Base-by-base conservation (phyloP, 2,797 vertebrate genomes). In the Florisuga fusca region DNA sequence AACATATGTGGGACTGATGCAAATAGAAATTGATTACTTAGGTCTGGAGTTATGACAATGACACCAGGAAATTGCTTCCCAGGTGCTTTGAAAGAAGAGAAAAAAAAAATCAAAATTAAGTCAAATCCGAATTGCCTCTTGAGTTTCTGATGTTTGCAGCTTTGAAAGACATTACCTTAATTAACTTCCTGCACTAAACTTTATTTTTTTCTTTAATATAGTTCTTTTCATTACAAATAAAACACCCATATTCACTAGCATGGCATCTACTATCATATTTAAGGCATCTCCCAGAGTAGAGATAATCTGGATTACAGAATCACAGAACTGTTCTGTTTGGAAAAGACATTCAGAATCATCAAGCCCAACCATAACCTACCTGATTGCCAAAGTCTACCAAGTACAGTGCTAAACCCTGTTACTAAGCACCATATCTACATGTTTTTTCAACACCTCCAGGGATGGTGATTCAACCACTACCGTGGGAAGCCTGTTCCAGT, bases 271-370 rank as follows among this genome's bases (percentile, higher is more conserved):
- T 48, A n/a, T 73, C 50, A 10, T 21, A 75, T 80, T 72, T 67
- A 72, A 88, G 34, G n/a, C 34, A 90, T 57, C 15, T 94, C 90
- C 81, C 93, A 61, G 46, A 93, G 78, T 61, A 94, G 36, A 36
- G 36, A 36, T 10, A 41, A 41, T 41, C 38, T 41, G 38, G 38
- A 41, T 41, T 14, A 41, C 38, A 41, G 38, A 41, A 41, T 41
- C 38, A 41, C 38, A 41, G 38, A 15, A 41, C 38, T 41, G 38
- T 41, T 14, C 38, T 41, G 38, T 41, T 41, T 41, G 38, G 38
- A 41, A 41, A 14, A 14, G 38, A 41, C 13, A 12, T 41, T 41
- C 38, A 13, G 38, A 13, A 41, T 41, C 13, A 41, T 15, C 38
- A 41, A 41, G 38, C 14, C 13, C 38, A 41, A 41, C 38, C 38